Evolutionary conservation across 2,113 vertebrate genomes (phyloP), one percentile per base, ranked within the genome.

Genomic region (Mormyrus lacerda): DNA sequence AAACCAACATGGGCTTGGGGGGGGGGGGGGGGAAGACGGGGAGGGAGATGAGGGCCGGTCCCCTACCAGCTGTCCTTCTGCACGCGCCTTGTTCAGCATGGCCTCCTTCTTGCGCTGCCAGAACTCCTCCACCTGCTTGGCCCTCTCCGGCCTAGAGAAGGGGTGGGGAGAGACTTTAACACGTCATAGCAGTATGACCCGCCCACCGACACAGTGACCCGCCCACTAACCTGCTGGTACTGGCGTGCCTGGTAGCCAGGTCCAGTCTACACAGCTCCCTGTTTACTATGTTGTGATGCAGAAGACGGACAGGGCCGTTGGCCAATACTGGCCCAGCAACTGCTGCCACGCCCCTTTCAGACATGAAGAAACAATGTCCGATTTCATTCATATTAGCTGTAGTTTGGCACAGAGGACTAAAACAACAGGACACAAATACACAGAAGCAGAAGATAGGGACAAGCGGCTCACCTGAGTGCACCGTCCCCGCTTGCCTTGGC

Each of bases 41-140:
- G 19, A 27, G 8, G 58, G 51, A 50, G 76, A 10, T 31, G 79
- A 9, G 89, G 35, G 85, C 76, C 42, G 39, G 24, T 44, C 90
- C 91, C 97, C 76, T 98, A 99, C 98, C 98, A 97, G 94, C 88
- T 99, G 98, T 93, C 98, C 98, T 93, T 99, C 97, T 0, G 97
- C 98, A 65, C 98, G 97, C 45, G 98, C 98, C 95, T 99, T 99
- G 93, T 99, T 99, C 92, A 97, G 95, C 97, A 98, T 95, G 47
- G 98, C 98, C 95, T 99, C 98, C 90, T 91, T 96, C 92, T 98
- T 99, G 9, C 98, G 94, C 92, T 99, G 97, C 88, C 97, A 96
- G 90, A 99, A 99, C 93, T 99, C 98, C 93, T 99, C 96, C 5
- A 99, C 98, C 93, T 99, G 98, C 90, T 96, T 96, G 90, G 96